Evolutionary conservation across 2,888 invertebrate species (phyloP), one percentile per base, ranked within the genome.

Genomic region (Spialia ferax): DNA sequence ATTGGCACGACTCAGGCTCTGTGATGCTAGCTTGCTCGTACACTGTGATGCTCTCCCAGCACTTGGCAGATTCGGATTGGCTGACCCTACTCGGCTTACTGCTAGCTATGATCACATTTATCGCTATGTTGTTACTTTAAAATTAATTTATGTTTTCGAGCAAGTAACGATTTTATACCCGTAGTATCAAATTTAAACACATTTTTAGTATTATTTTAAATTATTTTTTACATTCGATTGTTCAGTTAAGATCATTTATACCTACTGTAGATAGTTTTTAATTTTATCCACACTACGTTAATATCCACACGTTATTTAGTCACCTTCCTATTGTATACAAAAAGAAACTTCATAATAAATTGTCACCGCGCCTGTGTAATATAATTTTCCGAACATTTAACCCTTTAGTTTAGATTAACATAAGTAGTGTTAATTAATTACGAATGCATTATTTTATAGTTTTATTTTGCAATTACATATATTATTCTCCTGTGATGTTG

Each of bases 1-100:
- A 91, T 89, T 95, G 95, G 95, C 95, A 94, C 92, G 94, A 94
- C 88, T 91, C 95, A 78, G 91, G 96, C 93, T 95, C 95, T 85
- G 88, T 96, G 93, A 95, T 96, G 93, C 94, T 97, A 94, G 96
- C 96, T 95, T 96, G 96, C 94, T 95, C 96, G 81, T 96, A 96
- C 94, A 96, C 96, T 83, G 84, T 96, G 94, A 95, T 96, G 95
- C 95, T 95, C 87, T 94, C 95, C 76, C 95, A 95, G 84, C 95
- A 96, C 87, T 90, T 97, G 86, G 95, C 96, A 82, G 95, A 96
- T 79, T 89, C 96, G 91, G 97, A 97, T 92, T 94, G 96, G 90
- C 94, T 96, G 91, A 96, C 96, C 83, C 93, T 96, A 87, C 94
- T 97, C 87, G 96, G 96, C 88, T 94, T 97, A 85, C 89, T 97